Conservation (phyloP, 2,888 invertebrate genomes). For the Brenthis daphne region DNA sequence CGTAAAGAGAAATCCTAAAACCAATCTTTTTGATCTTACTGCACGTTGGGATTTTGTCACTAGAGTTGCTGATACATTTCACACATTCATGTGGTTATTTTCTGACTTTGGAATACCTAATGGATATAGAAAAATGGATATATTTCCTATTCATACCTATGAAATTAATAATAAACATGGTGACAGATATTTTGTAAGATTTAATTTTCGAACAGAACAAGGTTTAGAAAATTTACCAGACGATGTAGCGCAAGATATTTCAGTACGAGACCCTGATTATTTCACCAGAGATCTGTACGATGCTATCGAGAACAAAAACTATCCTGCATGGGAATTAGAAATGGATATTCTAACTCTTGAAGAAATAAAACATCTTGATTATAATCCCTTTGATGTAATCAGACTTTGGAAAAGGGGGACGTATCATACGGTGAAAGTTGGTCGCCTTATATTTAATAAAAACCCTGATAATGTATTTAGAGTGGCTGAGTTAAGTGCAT, state of each 20-base stretch:
- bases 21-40: constrained; percentile 91
- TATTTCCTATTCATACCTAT: constrained; percentile 94
- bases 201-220: constrained; percentile 94
- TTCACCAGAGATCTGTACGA: constrained; percentile 92
- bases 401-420: constrained; percentile 63
- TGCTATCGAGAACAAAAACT: constrained; percentile 86
- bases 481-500: constrained; percentile 54
- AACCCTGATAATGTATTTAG: constrained; percentile 57
- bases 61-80: constrained; percentile 89
- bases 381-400: constrained; percentile 62
- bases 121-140: constrained; percentile 94
- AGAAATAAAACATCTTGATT: constrained; percentile 52
- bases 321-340: constrained; percentile 62
- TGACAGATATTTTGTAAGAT: constrained; percentile 90
- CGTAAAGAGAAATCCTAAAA: constrained; percentile 94
- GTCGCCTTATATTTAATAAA: constrained; percentile 53
- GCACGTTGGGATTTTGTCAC: constrained; percentile 95
- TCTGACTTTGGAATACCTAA: constrained; percentile 94
- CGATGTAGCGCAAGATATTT: constrained; percentile 83
- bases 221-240: constrained; percentile 88
- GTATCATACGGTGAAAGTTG: constrained; percentile 56
- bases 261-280: constrained; percentile 90
- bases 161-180: constrained; percentile 90
- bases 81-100: constrained; percentile 89
- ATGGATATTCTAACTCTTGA: constrained; percentile 57